Conservation (phyloP, 2,113 vertebrate genomes). For the Syngnathus typhle region DNA sequence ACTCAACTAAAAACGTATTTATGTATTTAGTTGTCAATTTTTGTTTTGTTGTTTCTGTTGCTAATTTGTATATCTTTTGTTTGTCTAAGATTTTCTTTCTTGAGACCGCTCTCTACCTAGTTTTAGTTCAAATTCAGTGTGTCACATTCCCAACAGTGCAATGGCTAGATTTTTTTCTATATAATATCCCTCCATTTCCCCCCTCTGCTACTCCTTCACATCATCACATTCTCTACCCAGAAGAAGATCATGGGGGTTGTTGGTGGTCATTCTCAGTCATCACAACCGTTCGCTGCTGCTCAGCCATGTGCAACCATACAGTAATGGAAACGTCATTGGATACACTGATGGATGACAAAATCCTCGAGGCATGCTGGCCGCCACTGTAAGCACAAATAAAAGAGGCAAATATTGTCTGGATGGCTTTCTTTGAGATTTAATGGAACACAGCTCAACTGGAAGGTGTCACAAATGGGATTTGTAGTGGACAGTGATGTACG, state of each 20-base stretch:
- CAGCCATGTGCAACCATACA: slow-evolving; percentile 48
- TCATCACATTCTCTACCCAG: neutral
- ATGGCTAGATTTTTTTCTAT: neutral
- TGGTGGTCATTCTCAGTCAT: slow-evolving; percentile 20
- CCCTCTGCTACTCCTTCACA: neutral
- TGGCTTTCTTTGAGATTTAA: slow-evolving; percentile 14
- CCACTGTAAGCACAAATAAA: slow-evolving; percentile 38
- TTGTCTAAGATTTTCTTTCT: neutral
- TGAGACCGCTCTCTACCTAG: neutral
- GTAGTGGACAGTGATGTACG: neutral
- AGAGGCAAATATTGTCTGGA: slow-evolving; percentile 19
- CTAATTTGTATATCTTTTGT: neutral
- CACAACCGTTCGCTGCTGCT: slow-evolving; percentile 27
- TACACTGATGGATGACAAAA: slow-evolving; percentile 43
- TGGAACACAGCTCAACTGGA: slow-evolving; percentile 6
- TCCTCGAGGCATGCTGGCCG: slow-evolving; percentile 17
- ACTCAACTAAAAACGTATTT: no score
- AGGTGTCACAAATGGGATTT: neutral
- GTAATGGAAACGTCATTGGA: slow-evolving; percentile 52
- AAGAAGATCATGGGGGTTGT: slow-evolving; percentile 1
- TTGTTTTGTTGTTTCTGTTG: no score
- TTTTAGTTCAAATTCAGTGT: neutral
- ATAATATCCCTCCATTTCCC: neutral
- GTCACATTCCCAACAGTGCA: neutral
- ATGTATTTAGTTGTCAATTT: no score